Conservation (phyloP, 2,797 vertebrate genomes). For the Euthynnus affinis region DNA sequence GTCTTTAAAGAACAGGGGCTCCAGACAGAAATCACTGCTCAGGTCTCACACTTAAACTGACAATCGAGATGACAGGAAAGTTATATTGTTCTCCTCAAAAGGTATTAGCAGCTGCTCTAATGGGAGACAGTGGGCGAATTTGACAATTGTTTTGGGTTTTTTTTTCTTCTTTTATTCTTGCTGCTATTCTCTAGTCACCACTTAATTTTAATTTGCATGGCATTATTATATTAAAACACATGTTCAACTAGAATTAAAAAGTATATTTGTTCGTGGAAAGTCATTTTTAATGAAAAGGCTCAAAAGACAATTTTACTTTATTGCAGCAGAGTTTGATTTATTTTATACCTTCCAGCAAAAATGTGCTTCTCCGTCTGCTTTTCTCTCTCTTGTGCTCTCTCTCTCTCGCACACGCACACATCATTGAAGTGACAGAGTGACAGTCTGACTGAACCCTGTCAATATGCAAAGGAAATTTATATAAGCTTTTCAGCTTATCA, state of each 20-base stretch:
- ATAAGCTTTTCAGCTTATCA: slow-evolving; percentile 31
- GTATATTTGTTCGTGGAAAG: slow-evolving; percentile 56
- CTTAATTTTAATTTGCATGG: slow-evolving; percentile 55
- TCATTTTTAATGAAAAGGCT: slow-evolving; percentile 63
- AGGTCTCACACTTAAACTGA: slow-evolving; percentile 54
- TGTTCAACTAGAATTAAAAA: slow-evolving; percentile 58
- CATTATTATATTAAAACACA: slow-evolving; percentile 59
- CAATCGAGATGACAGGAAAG: slow-evolving; percentile 51
- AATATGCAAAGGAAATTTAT: slow-evolving; percentile 36
- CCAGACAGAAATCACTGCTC: slow-evolving; percentile 50
- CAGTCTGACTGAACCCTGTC: slow-evolving; percentile 35
- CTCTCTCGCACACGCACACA: background rate
- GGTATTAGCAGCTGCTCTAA: slow-evolving; percentile 58
- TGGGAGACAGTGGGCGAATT: slow-evolving; percentile 31
- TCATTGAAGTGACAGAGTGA: slow-evolving; percentile 39
- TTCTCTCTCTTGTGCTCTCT: background rate
- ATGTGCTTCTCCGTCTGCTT: slow-evolving; percentile 32
- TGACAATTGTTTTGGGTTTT: background rate
- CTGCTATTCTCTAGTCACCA: slow-evolving; percentile 12
- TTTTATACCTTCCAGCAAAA: slow-evolving; percentile 63
- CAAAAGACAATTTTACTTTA: slow-evolving; percentile 66
- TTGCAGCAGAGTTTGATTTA: slow-evolving; percentile 61
- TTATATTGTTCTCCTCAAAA: slow-evolving; percentile 65
- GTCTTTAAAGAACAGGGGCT: slow-evolving; percentile 50
- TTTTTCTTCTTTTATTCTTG: background rate